Percentiles rank a stretch among this genome's conserved stretches.
Evolutionary conservation across 2,888 invertebrate genomes (phyloP).

Genomic region (Caenorhabditis macrosperma): DNA sequence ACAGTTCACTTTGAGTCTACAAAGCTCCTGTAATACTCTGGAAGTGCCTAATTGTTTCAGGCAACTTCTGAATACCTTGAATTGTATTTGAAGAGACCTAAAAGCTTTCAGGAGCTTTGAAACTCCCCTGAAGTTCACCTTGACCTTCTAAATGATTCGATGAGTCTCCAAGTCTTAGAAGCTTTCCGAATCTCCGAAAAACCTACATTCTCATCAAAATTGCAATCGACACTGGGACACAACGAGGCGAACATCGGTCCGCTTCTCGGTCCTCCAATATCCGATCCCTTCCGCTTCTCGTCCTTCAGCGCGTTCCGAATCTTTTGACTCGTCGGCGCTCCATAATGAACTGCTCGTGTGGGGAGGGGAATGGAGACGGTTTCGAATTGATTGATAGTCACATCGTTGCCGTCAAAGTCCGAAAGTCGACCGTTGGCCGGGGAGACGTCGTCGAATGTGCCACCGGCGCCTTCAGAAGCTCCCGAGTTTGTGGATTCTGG

Average conservation of each 20-base stretch:
- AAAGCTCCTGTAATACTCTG: too few species aligned
- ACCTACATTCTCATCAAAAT: conserved; percentile 63
- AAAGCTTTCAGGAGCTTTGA: too few species aligned
- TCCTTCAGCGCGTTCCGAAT: conserved; percentile 20
- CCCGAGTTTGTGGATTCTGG: conserved; percentile 68
- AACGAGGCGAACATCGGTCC: conserved; percentile 65
- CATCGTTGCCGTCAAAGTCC: conserved; percentile 59
- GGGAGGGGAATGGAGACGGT: conserved; percentile 31
- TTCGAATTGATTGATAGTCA: conserved; percentile 52
- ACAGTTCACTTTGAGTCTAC: too few species aligned
- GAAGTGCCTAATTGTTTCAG: too few species aligned
- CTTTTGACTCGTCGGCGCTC: conserved; percentile 36
- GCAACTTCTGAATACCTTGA: too few species aligned
- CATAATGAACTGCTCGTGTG: conserved; percentile 40
- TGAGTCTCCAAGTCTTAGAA: too few species aligned
- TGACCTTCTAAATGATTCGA: too few species aligned
- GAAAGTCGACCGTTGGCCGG: conserved; percentile 4
- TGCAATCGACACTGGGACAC: conserved; percentile 68
- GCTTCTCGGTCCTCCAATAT: conserved; percentile 54
- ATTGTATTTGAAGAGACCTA: too few species aligned
- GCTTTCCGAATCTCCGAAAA: too few species aligned
- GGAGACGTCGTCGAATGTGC: conserved; percentile 59
- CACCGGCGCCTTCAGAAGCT: conserved; percentile 69
- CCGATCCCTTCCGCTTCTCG: conserved; percentile 12
- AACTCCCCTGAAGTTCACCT: too few species aligned